phyloP scores from a whole-genome alignment of 2,888 invertebrate species.

The Formica aserva region DNA sequence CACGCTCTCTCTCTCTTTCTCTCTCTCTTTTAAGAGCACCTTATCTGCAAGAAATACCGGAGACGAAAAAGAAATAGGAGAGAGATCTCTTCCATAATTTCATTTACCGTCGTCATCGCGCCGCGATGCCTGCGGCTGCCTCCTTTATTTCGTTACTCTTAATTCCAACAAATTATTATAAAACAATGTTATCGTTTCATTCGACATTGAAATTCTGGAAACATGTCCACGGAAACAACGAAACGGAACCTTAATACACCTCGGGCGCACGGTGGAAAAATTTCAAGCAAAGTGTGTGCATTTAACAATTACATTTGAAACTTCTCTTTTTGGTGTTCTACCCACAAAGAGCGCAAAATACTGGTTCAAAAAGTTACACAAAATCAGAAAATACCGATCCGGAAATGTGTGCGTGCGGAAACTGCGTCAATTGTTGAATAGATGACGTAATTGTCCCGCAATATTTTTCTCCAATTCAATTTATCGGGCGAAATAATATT shows the following conservation, averaged over 20 bases:
- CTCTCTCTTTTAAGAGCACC: background rate
- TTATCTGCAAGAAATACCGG: background rate
- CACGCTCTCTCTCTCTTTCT: background rate
- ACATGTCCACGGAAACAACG: conserved; percentile 4
- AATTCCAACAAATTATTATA: conserved; percentile 79
- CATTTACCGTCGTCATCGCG: conserved; percentile 59
- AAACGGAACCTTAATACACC: background rate
- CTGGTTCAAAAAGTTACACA: background rate
- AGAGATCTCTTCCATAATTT: conserved; percentile 61
- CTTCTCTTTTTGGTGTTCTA: conserved; percentile 6
- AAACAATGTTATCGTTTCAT: conserved; percentile 81
- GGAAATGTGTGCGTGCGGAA: background rate
- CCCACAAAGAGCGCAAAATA: conserved; percentile 22
- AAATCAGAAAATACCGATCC: background rate
- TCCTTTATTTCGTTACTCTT: conserved; percentile 68
- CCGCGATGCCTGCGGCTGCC: conserved; percentile 39
- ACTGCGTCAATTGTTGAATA: background rate
- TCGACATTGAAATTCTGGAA: conserved; percentile 63
- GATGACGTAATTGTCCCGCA: background rate
- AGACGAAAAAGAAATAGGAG: background rate
- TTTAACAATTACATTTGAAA: conserved; percentile 57
- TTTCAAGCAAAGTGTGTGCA: conserved; percentile 6
- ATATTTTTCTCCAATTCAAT: background rate
- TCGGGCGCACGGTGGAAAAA: background rate
- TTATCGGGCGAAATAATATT: background rate